Base-by-base conservation (phyloP, 2,888 invertebrate genomes). In the Protodeltote pygarga region DNA sequence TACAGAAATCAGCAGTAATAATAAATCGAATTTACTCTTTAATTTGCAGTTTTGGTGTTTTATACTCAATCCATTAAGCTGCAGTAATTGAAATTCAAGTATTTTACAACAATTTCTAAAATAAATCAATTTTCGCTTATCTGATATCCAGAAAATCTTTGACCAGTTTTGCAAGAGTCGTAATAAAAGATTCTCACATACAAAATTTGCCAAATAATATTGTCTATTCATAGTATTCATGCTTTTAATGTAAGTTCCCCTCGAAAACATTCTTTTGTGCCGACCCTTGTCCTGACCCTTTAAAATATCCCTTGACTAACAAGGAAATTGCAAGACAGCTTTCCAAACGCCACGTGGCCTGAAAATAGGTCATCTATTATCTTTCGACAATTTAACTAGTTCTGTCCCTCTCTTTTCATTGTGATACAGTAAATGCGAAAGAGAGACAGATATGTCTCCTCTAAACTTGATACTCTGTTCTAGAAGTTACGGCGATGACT, bases 321-420 rank as follows among this genome's bases (percentile, higher is more conserved):
- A 64, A 72, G 72, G 68, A 74, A 71, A 76, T 75, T 77, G 58
- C 68, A 48, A 65, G 60, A 51, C 44, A 34, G 49, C 59, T 63
- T 81, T 85, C 80, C 75, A 76, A 71, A 51, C 59, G 71, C 81
- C 87, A 88, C 87, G 88, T 87, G 89, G 80, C 78, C 66, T 55
- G 78, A 79, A 89, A 87, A 85, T 87, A 74, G 89, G 89, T 87
- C 89, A 87, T 60, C 83, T 75, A 80, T 86, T 87, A 84, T 87
- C 76, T 77, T 78, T 75, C 52, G 64, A 79, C 79, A 77, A 80
- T 78, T 73, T 71, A 70, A 73, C 71, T 69, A 58, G 65, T 45
- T 41, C 77, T 51, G 60, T 84, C 82, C 63, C 80, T 45, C 67
- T 83, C 77, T 47, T 38, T 31, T 33, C 14, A 28, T 50, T 53